phyloP scores from a whole-genome alignment of 2,888 invertebrate species.

The Ectropis crepuscularia region DNA sequence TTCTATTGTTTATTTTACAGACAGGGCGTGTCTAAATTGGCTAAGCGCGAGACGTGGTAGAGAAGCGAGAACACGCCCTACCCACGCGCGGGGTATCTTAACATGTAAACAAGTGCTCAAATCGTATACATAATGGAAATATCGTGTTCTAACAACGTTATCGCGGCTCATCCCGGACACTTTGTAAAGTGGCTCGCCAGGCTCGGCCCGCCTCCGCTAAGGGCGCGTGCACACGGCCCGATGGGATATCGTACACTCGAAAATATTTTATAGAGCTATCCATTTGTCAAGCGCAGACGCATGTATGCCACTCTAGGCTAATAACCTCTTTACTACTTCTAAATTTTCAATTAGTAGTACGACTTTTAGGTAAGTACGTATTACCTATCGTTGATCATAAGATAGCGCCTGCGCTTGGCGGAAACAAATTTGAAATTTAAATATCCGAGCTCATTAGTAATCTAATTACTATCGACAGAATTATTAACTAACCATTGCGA shows the following conservation, averaged over 20 bases:
- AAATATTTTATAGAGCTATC: background rate
- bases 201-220: constrained; percentile 60
- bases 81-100: constrained; percentile 77
- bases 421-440: no score
- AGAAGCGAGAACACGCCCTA: constrained; percentile 55
- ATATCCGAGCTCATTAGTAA: no score
- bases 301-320: no score
- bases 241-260: constrained; percentile 4
- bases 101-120: constrained; percentile 82
- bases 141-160: constrained; percentile 84
- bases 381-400: no score
- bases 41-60: constrained; percentile 62
- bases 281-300: background rate
- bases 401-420: no score
- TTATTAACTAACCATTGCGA: constrained; percentile 1
- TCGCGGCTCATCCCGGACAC: constrained; percentile 83
- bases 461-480: background rate
- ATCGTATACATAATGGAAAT: constrained; percentile 85
- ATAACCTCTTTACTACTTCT: no score
- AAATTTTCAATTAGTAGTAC: no score
- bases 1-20: constrained; percentile 54
- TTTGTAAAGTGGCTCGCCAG: constrained; percentile 82
- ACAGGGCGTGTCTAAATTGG: constrained; percentile 56
- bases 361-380: no score
- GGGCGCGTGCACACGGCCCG: constrained; percentile 23